Evolutionary conservation across 2,797 vertebrate genomes (phyloP).

Genomic region (Spinus pinus): DNA sequence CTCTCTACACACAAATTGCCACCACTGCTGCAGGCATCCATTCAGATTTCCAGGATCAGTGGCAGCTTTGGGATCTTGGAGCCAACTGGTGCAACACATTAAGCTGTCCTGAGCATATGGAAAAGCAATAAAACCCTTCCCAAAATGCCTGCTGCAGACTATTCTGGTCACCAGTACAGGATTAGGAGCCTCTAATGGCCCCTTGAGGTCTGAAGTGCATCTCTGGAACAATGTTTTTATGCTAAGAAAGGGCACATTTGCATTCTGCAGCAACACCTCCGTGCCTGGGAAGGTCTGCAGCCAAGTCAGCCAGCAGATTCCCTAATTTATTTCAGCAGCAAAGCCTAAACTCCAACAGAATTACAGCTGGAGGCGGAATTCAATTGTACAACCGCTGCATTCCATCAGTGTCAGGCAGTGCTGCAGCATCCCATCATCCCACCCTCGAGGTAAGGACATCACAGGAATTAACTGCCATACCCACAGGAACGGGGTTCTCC

Average conservation of each 20-base stretch:
- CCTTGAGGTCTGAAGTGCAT: neutral
- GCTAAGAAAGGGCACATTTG: neutral
- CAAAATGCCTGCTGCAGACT: constrained; percentile 9
- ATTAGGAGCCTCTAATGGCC: constrained; percentile 20
- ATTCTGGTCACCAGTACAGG: constrained; percentile 51
- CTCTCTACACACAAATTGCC: constrained; percentile 55
- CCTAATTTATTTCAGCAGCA: neutral
- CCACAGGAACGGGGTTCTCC: rapidly evolving
- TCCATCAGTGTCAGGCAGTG: neutral
- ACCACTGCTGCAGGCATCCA: constrained; percentile 52
- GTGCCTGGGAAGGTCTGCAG: neutral
- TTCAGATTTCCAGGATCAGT: constrained; percentile 61
- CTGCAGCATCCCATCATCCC: neutral
- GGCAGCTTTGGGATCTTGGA: constrained; percentile 53
- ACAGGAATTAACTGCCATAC: rapidly evolving
- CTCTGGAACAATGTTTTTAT: constrained; percentile 5
- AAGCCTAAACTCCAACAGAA: neutral
- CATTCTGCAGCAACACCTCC: neutral
- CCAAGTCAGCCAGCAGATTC: neutral
- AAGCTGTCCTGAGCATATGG: constrained; percentile 31
- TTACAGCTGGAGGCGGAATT: neutral
- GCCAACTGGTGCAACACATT: constrained; percentile 28
- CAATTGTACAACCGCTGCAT: neutral
- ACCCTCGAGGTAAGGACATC: rapidly evolving
- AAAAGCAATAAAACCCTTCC: constrained; percentile 43